Conservation (phyloP, 1,140 invertebrate species). For the Drosophila pandora region DNA sequence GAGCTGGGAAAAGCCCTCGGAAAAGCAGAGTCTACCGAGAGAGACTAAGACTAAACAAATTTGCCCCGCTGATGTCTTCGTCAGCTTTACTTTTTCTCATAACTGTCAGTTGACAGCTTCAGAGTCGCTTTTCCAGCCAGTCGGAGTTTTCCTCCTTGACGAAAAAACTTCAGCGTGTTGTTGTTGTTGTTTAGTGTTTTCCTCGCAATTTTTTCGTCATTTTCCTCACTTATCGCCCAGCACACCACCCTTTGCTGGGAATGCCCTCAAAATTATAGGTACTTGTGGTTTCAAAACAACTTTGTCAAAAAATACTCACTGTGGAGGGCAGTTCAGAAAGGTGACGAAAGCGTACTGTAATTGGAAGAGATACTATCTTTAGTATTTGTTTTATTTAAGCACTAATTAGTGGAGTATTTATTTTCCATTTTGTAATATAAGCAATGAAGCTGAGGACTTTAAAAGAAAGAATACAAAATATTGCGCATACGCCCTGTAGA, state of each 20-base stretch:
- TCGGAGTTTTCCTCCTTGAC: slow-evolving; percentile 40
- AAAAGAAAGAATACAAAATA: neutral
- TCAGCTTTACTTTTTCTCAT: slow-evolving; percentile 82
- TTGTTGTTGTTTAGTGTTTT: slow-evolving; percentile 13
- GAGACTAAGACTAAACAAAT: slow-evolving; percentile 80
- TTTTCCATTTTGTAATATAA: no score
- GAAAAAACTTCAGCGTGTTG: slow-evolving; percentile 40
- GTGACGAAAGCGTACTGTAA: no score
- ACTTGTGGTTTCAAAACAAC: neutral
- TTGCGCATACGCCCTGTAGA: neutral
- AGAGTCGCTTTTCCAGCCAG: slow-evolving; percentile 61
- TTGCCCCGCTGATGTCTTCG: slow-evolving; percentile 75
- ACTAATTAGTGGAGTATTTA: no score
- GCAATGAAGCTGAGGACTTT: no score
- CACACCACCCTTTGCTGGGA: neutral
- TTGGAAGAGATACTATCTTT: no score
- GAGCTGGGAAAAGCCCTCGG: slow-evolving; percentile 7
- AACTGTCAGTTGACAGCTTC: slow-evolving; percentile 78
- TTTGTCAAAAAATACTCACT: neutral
- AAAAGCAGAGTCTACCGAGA: neutral
- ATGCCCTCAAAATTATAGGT: neutral
- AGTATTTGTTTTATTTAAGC: no score
- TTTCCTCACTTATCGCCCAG: slow-evolving; percentile 33
- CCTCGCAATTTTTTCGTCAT: slow-evolving; percentile 18
- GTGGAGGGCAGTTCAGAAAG: no score